These are phyloP conservation scores for Rhynchophorus ferrugineus DNA, from an alignment of 1,140 invertebrate species.

Conservation along the genomic window DNA sequence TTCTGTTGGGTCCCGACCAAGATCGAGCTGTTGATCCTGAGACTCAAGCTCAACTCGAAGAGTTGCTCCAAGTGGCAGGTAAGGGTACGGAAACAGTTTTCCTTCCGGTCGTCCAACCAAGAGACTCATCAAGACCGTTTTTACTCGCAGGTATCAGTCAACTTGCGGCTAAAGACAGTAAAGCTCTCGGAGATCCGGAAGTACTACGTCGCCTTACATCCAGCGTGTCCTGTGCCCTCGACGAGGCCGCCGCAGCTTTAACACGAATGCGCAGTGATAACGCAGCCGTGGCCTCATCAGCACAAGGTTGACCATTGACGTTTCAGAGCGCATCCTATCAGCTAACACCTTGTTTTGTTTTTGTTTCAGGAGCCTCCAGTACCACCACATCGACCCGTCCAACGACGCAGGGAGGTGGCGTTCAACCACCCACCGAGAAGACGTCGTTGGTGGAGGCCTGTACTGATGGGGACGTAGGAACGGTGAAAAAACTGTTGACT, in stretches of 20 bases:
- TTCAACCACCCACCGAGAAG: constrained; percentile 40
- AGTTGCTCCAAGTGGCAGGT: constrained; percentile 83
- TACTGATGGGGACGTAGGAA: constrained; percentile 85
- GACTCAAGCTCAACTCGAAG: constrained; percentile 80
- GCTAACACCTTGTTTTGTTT: too few relatives aligned
- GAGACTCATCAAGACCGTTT: constrained; percentile 1
- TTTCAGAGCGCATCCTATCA: too few relatives aligned
- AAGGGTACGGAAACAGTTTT: constrained; percentile 16
- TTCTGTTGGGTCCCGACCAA: constrained; percentile 66
- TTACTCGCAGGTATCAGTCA: constrained; percentile 58
- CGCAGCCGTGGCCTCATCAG: constrained; percentile 11
- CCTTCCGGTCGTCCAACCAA: neutral
- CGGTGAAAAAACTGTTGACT: constrained; percentile 79
- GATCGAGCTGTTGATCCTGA: constrained; percentile 80
- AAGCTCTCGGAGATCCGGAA: constrained; percentile 71
- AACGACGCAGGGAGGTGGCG: constrained; percentile 11
- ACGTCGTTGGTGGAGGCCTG: constrained; percentile 80
- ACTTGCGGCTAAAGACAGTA: constrained; percentile 69
- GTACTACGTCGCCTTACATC: constrained; percentile 77
- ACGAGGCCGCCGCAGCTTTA: constrained; percentile 90
- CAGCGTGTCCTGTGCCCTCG: constrained; percentile 85
- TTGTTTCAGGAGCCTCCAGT: constrained; percentile 9
- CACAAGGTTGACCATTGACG: too few relatives aligned
- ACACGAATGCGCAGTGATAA: constrained; percentile 89
- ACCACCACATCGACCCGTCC: constrained; percentile 8